Base-by-base conservation (phyloP, 2,888 invertebrate genomes). In the Baccha elongata region DNA sequence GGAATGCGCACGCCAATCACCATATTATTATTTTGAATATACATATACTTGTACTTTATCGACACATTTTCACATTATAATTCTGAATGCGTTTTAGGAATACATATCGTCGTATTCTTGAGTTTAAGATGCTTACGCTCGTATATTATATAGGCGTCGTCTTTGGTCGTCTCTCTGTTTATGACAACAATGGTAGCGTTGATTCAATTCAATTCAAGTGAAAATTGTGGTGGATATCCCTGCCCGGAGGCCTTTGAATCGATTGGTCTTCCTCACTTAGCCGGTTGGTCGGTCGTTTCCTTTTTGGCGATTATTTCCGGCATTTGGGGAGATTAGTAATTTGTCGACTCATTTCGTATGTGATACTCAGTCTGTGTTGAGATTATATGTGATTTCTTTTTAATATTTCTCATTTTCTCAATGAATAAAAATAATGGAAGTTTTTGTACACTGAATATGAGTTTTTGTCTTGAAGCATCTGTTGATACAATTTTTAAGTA, bases 221-320 rank as follows among this genome's bases (percentile, higher is more conserved):
- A 71, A 71, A 52, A 46, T 60, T 29, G 60, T 60, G 13, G 11
- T 40, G 23, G 55, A 35, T 72, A 53, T 62, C 40, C 73, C 67
- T 17, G 37, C n/a, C 35, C 23, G n/a, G 3, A n/a, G 26, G 53
- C 44, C 35, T 60, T 55, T 55, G 35, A 42, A 13, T 32, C 6
- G 23, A 42, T 62, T 29, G 48, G 35, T 64, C 23, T 15, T 32
- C 29, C 8, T 4, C 5, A 32, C 29, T 8, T 32, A n/a, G n/a
- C 23, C 8, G 4, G 29, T 15, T 26, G 42, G 29, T 32, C 42
- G 62, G 53, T 21, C 62, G 53, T 72, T 78, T 83, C 83, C 76
- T 78, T 71, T 78, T 72, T 60, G 76, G 67, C 64, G 83, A 83
- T 76, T 83, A 78, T 78, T 83, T 83, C 83, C 83, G 83, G 83